Percentiles rank a stretch among this genome's conserved stretches.
Evolutionary conservation across 2,888 invertebrate species (phyloP).

Genomic region (Priocnemis perturbator): DNA sequence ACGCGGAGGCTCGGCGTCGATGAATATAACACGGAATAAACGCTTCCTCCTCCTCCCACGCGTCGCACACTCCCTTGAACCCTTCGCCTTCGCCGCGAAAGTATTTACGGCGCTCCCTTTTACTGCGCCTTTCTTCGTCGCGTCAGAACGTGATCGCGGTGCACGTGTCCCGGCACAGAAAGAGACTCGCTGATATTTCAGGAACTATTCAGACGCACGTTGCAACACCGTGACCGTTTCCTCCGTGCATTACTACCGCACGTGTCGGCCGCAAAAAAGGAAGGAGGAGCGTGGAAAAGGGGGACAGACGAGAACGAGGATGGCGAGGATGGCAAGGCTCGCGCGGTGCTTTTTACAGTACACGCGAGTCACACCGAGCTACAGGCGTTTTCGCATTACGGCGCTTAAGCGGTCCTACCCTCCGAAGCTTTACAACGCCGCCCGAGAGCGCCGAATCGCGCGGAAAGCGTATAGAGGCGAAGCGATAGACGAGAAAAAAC

Average conservation of each 20-base stretch:
- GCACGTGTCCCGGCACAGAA: slow-evolving; percentile 37
- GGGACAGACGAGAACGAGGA: too few species aligned
- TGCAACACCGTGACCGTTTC: slow-evolving; percentile 25
- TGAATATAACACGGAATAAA: slow-evolving; percentile 17
- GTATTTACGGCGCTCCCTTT: slow-evolving; percentile 28
- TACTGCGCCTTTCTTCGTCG: slow-evolving; percentile 21
- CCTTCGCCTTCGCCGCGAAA: background rate
- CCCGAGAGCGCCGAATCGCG: too few species aligned
- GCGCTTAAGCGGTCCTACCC: too few species aligned
- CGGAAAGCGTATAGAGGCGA: too few species aligned
- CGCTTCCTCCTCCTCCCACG: slow-evolving; percentile 12
- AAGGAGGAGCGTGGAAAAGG: background rate
- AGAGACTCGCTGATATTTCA: slow-evolving; percentile 52
- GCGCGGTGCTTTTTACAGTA: too few species aligned
- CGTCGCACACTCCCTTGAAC: too few species aligned
- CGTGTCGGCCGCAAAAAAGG: background rate
- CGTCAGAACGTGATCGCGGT: slow-evolving; percentile 39
- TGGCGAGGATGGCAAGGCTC: too few species aligned
- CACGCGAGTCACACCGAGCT: too few species aligned
- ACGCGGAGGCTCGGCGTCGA: background rate
- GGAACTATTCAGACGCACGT: slow-evolving; percentile 47
- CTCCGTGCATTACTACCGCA: slow-evolving; percentile 27
- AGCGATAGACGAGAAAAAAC: too few species aligned
- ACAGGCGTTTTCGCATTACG: background rate
- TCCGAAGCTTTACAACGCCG: too few species aligned